Conservation (phyloP, 2,888 invertebrate species). For the Dolichomitus sp. region DNA sequence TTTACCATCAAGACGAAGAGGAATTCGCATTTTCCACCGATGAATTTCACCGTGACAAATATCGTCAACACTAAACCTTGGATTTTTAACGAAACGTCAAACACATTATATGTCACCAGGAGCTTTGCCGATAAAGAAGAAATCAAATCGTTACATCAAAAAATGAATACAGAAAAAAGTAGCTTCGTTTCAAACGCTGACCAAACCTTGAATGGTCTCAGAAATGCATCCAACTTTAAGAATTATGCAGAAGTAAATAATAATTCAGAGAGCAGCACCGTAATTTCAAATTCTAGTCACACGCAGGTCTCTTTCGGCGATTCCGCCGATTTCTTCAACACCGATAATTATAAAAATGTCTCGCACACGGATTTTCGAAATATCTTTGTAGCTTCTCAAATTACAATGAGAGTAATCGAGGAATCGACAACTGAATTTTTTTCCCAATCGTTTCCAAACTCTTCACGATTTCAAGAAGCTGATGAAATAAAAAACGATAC, state of each 20-base stretch:
- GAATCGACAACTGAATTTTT: background rate
- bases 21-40: slow-evolving; percentile 23
- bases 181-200: background rate
- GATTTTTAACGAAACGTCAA: slow-evolving; percentile 6
- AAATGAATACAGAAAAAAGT: background rate
- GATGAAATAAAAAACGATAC: background rate
- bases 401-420: background rate
- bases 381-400: background rate
- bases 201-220: background rate
- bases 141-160: background rate
- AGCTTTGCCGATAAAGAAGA: slow-evolving; percentile 12
- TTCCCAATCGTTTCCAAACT: background rate
- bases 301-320: no score
- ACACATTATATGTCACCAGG: background rate
- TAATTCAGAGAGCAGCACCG: background rate
- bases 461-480: background rate
- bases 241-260: background rate
- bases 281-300: background rate
- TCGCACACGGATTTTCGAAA: background rate
- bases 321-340: background rate
- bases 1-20: slow-evolving; percentile 1
- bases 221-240: background rate
- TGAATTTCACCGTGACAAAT: slow-evolving; percentile 15
- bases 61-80: background rate
- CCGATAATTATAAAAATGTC: background rate